Percentiles rank a stretch among this genome's conserved stretches.
Evolutionary conservation across 2,888 invertebrate species (phyloP).

Genomic region (Matsumyia berberina): DNA sequence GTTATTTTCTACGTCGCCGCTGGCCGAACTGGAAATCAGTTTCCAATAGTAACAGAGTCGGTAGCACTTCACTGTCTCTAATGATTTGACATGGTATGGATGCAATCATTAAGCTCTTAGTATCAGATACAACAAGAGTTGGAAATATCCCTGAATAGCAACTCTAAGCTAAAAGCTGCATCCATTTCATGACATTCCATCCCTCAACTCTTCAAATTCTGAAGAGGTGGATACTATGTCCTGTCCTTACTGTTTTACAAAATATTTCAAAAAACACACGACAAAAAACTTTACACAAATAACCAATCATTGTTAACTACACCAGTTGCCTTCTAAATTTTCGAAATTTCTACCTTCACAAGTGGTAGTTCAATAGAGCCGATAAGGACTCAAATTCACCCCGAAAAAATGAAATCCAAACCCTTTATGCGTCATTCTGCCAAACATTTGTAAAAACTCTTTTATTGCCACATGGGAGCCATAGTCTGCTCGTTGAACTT

Average conservation of each 20-base stretch:
- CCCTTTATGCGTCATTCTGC: neutral
- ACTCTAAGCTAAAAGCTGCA: too few relatives aligned
- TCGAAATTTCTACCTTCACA: neutral
- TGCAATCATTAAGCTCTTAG: too few relatives aligned
- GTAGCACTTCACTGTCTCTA: too few relatives aligned
- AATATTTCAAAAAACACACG: neutral
- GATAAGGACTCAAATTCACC: neutral
- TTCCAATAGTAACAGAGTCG: too few relatives aligned
- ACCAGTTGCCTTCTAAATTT: neutral
- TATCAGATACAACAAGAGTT: too few relatives aligned
- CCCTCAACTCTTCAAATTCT: too few relatives aligned
- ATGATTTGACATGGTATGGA: too few relatives aligned
- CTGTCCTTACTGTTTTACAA: neutral
- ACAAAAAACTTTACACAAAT: neutral
- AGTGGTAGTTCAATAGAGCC: constrained; percentile 9
- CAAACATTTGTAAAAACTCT: constrained; percentile 29
- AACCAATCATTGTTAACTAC: constrained; percentile 4
- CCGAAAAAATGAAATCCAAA: neutral
- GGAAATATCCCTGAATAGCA: too few relatives aligned
- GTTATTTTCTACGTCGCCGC: too few relatives aligned
- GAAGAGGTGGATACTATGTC: too few relatives aligned
- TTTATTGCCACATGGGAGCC: constrained; percentile 66
- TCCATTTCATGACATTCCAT: too few relatives aligned
- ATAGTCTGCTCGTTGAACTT: constrained; percentile 59
- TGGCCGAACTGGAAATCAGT: too few relatives aligned